phyloP scores from a whole-genome alignment of 1,140 invertebrate genomes.

The Bilobella aurantiaca region DNA sequence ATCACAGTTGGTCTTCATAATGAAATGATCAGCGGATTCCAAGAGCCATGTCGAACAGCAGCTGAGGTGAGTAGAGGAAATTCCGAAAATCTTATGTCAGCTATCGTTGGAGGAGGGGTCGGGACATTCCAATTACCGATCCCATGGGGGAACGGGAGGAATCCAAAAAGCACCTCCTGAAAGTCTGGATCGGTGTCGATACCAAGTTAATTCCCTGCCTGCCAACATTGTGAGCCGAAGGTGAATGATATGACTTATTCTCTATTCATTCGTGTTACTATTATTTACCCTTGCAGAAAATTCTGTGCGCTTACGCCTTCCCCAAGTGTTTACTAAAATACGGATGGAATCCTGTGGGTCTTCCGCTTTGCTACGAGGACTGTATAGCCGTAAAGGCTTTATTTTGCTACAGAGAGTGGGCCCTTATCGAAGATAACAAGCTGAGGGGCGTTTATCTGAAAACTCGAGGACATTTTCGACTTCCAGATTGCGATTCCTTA shows the following conservation, averaged over 20 bases:
- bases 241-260: slow-evolving; percentile 44
- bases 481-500: slow-evolving; percentile 72
- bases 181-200: no score
- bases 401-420: slow-evolving; percentile 89
- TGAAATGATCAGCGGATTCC: slow-evolving; percentile 65
- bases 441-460: slow-evolving; percentile 55
- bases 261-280: no score
- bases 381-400: slow-evolving; percentile 78
- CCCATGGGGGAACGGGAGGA: no score
- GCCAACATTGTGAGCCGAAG: slow-evolving; percentile 5
- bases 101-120: no score
- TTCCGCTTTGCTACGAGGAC: slow-evolving; percentile 81
- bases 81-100: no score
- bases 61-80: no score
- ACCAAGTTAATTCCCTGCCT: slow-evolving; percentile 17
- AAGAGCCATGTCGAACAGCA: slow-evolving; percentile 68
- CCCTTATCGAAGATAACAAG: slow-evolving; percentile 77
- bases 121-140: no score
- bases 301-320: slow-evolving; percentile 86
- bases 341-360: slow-evolving; percentile 41
- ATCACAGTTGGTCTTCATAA: slow-evolving; percentile 70
- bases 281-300: no score
- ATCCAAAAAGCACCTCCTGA: no score
- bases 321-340: slow-evolving; percentile 65
- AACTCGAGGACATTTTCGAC: slow-evolving; percentile 70